phyloP scores from a whole-genome alignment of 2,888 invertebrate species.

The Tricholauxania praeusta region DNA sequence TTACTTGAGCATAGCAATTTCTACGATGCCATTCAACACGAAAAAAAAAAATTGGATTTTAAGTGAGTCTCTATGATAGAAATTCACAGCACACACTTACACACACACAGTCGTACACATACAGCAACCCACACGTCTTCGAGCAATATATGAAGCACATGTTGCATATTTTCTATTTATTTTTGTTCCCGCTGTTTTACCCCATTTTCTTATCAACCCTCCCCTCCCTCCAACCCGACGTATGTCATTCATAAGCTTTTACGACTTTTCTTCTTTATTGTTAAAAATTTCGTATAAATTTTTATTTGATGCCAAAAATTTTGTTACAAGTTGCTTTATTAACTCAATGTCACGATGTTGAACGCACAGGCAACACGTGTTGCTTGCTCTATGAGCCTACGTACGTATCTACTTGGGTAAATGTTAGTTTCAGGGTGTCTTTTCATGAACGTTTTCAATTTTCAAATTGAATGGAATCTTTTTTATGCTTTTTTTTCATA shows the following conservation, averaged over 20 bases:
- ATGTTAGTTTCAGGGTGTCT: too few relatives aligned
- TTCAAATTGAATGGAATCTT: too few relatives aligned
- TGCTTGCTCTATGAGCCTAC: not conserved
- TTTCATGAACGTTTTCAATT: not conserved
- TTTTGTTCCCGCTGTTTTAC: conserved; percentile 2
- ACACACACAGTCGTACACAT: not conserved
- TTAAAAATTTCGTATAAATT: conserved; percentile 7
- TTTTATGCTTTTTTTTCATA: too few relatives aligned
- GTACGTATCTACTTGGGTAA: not conserved
- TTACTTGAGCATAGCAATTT: conserved; percentile 4
- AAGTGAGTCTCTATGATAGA: not conserved
- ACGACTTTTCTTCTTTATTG: not conserved
- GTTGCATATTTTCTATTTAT: conserved; percentile 16
- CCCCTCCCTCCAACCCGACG: not conserved
- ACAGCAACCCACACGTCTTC: not conserved
- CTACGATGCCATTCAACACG: not conserved
- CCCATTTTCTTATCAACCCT: not conserved
- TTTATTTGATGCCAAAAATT: conserved; percentile 13
- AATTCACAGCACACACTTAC: not conserved
- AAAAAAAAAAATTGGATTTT: not conserved
- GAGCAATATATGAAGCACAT: not conserved
- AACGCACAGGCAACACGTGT: not conserved
- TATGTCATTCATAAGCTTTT: too few relatives aligned
- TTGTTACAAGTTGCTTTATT: conserved; percentile 27
- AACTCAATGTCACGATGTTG: conserved; percentile 1